phyloP scores from a whole-genome alignment of 2,888 invertebrate genomes.

The Oligia fasciuncula region DNA sequence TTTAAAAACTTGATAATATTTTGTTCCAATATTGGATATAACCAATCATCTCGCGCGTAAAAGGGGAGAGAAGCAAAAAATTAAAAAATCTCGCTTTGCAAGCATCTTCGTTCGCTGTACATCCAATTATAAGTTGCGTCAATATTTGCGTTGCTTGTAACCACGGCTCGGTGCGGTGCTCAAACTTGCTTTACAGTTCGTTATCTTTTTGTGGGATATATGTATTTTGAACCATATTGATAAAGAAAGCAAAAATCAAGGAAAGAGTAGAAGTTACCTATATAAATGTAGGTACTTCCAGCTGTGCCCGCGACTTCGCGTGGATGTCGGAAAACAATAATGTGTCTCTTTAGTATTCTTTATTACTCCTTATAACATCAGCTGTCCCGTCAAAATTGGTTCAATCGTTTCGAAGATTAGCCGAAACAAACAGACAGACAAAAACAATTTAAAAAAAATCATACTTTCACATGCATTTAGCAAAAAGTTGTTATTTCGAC shows the following conservation, averaged over 20 bases:
- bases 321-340: no score
- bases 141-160: conserved; percentile 77
- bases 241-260: neutral
- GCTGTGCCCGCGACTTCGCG: no score
- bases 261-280: neutral
- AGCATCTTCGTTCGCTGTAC: conserved; percentile 71
- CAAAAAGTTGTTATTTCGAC: no score
- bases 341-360: no score
- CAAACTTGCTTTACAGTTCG: conserved; percentile 58
- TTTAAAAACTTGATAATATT: conserved; percentile 10
- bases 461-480: no score
- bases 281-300: no score
- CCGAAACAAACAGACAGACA: no score
- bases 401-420: no score
- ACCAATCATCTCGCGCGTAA: conserved; percentile 52
- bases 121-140: conserved; percentile 83
- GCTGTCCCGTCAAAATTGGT: no score
- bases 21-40: conserved; percentile 50
- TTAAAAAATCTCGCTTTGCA: conserved; percentile 69
- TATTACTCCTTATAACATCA: no score
- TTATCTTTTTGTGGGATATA: neutral
- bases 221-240: neutral
- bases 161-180: conserved; percentile 55
- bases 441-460: no score
- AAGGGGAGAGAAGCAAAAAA: conserved; percentile 55